A percentile compares a stretch with the other conserved stretches of the same genome.
Evolutionary conservation across 1,140 invertebrate genomes (phyloP).

Genomic region (Pinna nobilis): DNA sequence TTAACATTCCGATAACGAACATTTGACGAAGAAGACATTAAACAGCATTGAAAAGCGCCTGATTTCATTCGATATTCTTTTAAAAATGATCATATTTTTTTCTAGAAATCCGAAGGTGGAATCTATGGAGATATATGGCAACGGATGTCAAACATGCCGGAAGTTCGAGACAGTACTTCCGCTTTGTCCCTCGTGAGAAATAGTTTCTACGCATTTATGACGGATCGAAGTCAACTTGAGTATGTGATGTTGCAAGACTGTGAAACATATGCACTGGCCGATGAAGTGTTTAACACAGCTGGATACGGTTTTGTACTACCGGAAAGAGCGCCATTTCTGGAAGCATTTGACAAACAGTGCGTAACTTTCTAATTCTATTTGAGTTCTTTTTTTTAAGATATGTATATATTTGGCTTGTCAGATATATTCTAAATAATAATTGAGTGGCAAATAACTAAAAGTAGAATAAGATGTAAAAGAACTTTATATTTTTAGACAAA

Average conservation of each 20-base stretch:
- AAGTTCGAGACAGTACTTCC: constrained; percentile 30
- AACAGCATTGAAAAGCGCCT: background rate
- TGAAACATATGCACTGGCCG: constrained; percentile 47
- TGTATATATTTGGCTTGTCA: background rate
- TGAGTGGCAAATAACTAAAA: background rate
- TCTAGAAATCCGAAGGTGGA: constrained; percentile 46
- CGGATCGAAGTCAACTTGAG: constrained; percentile 47
- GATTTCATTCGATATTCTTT: too few relatives aligned
- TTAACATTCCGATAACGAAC: too few relatives aligned
- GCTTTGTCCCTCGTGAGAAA: constrained; percentile 33
- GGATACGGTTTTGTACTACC: constrained; percentile 56
- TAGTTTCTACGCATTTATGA: constrained; percentile 26
- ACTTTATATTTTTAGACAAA: background rate
- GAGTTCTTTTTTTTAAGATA: background rate
- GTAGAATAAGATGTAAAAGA: background rate
- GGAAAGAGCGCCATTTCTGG: constrained; percentile 47
- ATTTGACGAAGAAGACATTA: background rate
- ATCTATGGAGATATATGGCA: constrained; percentile 48
- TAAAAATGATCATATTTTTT: background rate
- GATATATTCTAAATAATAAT: background rate
- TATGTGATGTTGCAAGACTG: constrained; percentile 53
- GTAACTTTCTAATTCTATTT: background rate
- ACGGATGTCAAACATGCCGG: constrained; percentile 41
- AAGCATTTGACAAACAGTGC: constrained; percentile 50
- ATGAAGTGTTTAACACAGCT: constrained; percentile 59